Conservation (phyloP, 2,797 vertebrate genomes). For the Steatocranus sp. region DNA sequence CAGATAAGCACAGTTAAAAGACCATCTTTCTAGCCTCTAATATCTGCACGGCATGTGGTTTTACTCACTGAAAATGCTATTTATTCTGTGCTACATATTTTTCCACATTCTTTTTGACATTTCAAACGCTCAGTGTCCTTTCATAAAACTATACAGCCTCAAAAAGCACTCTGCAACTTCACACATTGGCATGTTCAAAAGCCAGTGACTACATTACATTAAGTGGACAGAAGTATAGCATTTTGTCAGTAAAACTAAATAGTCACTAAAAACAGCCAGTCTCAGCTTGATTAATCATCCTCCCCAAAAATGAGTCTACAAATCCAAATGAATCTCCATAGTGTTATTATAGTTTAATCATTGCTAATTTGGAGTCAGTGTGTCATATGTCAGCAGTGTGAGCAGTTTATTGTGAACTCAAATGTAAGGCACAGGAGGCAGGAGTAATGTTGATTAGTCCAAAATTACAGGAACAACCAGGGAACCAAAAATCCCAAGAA, state of each 20-base stretch:
- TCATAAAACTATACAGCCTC: neutral
- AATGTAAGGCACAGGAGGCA: neutral
- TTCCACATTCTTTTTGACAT: neutral
- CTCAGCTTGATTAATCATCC: neutral
- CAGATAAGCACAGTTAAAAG: neutral
- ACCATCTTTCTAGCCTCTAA: neutral
- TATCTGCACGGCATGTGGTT: neutral
- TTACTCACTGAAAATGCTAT: neutral
- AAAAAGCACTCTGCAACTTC: neutral
- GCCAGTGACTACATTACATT: neutral
- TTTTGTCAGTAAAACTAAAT: constrained; percentile 16
- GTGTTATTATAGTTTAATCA: neutral
- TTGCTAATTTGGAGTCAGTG: neutral
- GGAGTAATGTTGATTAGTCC: neutral
- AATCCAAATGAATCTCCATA: neutral
- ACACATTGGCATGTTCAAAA: neutral
- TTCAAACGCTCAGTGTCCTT: neutral
- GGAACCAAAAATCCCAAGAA: neutral
- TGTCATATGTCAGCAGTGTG: neutral
- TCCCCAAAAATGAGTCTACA: neutral
- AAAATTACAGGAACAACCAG: neutral
- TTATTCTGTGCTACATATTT: neutral
- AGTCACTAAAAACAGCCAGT: neutral
- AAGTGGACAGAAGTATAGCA: neutral
- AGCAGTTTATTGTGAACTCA: neutral